A percentile compares a stretch with the other conserved stretches of the same genome.
These are phyloP conservation scores for Hippocampus barbouri DNA, from an alignment of 2,113 vertebrate species.

Conservation along the genomic window DNA sequence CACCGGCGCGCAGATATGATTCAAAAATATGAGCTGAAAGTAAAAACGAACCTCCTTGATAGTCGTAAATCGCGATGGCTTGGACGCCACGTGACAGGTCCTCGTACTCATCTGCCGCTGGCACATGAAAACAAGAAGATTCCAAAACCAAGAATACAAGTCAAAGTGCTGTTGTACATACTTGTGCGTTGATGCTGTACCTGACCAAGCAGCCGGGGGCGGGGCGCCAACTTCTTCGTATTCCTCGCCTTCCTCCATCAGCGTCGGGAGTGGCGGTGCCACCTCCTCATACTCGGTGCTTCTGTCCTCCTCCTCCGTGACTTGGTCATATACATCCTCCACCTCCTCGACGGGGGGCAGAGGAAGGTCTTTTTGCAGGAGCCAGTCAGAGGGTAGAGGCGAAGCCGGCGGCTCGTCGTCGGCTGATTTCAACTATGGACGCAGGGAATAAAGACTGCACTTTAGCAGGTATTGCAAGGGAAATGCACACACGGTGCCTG, in stretches of 20 bases:
- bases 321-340: not conserved
- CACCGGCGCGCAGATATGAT: not conserved
- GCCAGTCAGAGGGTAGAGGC: slow-evolving; percentile 46
- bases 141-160: not conserved
- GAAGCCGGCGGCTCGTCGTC: slow-evolving; percentile 47
- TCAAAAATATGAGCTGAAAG: not conserved
- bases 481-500: not conserved
- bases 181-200: slow-evolving; percentile 16
- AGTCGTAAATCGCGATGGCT: slow-evolving; percentile 83
- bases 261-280: not conserved
- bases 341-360: slow-evolving; percentile 6
- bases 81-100: slow-evolving; percentile 47
- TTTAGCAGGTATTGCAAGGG: not conserved
- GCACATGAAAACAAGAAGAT: not conserved
- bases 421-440: not conserved
- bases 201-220: slow-evolving; percentile 11
- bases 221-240: slow-evolving; percentile 73
- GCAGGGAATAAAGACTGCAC: not conserved
- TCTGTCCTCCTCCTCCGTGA: not conserved
- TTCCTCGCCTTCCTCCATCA: slow-evolving; percentile 51
- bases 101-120: slow-evolving; percentile 64
- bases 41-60: slow-evolving; percentile 77
- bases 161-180: not conserved
- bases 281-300: not conserved
- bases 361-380: slow-evolving; percentile 10